A percentile compares a stretch with the other conserved stretches of the same genome.
Evolutionary conservation across 2,797 vertebrate species (phyloP).

Genomic region (Mus caroli): DNA sequence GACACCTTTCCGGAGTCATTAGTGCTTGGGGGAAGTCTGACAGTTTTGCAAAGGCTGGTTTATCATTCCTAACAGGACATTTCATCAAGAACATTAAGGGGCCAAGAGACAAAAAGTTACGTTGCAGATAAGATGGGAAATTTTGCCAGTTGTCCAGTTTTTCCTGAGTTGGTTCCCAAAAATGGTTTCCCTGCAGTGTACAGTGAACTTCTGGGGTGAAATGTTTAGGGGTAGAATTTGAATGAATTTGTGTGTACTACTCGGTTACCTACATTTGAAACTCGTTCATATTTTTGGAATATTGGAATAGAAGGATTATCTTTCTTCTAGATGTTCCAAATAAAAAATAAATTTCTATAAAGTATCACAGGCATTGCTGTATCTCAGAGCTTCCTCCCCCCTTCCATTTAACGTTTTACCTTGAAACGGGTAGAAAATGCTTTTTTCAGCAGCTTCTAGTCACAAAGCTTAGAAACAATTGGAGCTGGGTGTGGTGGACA

Average conservation of each 20-base stretch:
- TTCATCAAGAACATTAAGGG: background rate
- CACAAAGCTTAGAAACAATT: background rate
- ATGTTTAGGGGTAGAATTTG: constrained; percentile 35
- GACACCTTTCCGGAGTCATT: background rate
- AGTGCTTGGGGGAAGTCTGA: background rate
- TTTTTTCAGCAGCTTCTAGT: background rate
- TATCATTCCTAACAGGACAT: background rate
- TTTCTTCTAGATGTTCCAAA: background rate
- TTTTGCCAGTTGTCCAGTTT: constrained; percentile 9
- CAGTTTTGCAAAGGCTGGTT: background rate
- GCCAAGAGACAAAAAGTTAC: constrained; percentile 10
- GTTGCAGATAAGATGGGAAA: constrained; percentile 15
- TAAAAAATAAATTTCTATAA: constrained; percentile 1
- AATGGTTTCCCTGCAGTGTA: constrained; percentile 42
- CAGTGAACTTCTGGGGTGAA: constrained; percentile 12
- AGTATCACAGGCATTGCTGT: background rate
- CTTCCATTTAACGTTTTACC: constrained; percentile 34
- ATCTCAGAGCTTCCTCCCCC: background rate
- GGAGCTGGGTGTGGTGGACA: background rate
- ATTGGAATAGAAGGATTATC: background rate
- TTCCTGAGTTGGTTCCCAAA: constrained; percentile 18
- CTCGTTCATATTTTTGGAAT: constrained; percentile 13
- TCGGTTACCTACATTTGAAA: constrained; percentile 7
- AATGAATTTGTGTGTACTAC: background rate
- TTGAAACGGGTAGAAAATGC: constrained; percentile 23